These are phyloP conservation scores for Galerucella calmariensis DNA, from an alignment of 2,888 invertebrate species.

Conservation along the genomic window DNA sequence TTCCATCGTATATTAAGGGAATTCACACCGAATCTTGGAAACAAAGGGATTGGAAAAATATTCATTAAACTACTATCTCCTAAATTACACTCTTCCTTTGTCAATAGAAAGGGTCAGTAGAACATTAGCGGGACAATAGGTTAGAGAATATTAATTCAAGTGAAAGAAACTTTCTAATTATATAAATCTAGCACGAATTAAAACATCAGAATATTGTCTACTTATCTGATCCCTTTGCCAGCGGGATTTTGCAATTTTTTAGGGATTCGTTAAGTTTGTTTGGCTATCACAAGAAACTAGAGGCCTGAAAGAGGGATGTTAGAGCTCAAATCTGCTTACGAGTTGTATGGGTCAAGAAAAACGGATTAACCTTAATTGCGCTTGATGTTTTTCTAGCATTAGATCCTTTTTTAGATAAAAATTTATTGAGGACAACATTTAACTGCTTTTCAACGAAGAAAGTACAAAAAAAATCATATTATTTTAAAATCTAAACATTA, in stretches of 20 bases:
- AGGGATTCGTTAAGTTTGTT: background rate
- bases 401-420: slow-evolving; percentile 9
- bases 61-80: no score
- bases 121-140: background rate
- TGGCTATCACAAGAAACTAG: slow-evolving; percentile 4
- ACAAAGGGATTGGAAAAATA: no score
- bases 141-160: background rate
- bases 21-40: no score
- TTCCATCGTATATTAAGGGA: no score
- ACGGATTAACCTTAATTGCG: slow-evolving; percentile 19
- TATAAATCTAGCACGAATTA: background rate
- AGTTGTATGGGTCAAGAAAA: slow-evolving; percentile 18
- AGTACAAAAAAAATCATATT: background rate
- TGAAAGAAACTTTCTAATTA: background rate
- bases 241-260: background rate
- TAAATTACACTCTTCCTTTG: no score
- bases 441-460: background rate
- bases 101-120: background rate
- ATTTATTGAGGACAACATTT: background rate
- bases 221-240: background rate
- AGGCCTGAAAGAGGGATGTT: slow-evolving; percentile 1
- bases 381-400: slow-evolving; percentile 15
- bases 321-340: slow-evolving; percentile 11
- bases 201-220: background rate
- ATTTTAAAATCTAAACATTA: background rate